Conservation (phyloP, 2,888 invertebrate species). For the Octonoba sinensis region DNA sequence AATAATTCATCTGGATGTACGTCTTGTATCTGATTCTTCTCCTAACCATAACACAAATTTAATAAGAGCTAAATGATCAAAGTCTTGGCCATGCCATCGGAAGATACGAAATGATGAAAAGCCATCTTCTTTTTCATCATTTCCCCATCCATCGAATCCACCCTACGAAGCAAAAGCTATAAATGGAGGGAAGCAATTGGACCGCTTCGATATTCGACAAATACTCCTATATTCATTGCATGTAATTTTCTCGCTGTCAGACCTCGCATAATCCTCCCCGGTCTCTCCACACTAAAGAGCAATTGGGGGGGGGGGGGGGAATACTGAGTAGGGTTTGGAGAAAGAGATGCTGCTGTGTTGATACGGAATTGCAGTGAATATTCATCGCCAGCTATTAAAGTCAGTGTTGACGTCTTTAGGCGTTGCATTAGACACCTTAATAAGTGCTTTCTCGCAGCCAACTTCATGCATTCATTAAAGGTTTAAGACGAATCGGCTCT, state of each 20-base stretch:
- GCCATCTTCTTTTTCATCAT: no score
- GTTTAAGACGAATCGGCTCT: no score
- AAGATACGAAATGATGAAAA: no score
- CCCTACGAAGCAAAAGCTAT: constrained; percentile 1
- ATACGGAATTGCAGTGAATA: constrained; percentile 21
- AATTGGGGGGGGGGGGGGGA: constrained; percentile 2
- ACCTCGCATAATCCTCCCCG: constrained; percentile 4
- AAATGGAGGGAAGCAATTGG: background rate
- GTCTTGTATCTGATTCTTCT: no score
- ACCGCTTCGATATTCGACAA: background rate
- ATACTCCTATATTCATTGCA: constrained; percentile 32
- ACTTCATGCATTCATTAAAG: no score
- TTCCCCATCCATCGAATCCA: no score
- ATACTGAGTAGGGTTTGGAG: background rate
- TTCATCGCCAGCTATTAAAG: constrained; percentile 13
- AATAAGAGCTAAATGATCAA: no score
- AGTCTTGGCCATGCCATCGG: no score
- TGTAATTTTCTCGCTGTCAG: constrained; percentile 17
- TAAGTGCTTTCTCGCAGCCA: no score
- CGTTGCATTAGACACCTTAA: no score
- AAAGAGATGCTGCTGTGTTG: constrained; percentile 14
- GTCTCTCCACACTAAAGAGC: constrained; percentile 7
- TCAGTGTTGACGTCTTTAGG: background rate
- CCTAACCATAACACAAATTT: no score
- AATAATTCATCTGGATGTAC: no score